A percentile compares a stretch with the other conserved stretches of the same genome.
phyloP scores from a whole-genome alignment of 1,140 invertebrate genomes.

The Phymorhynchus buccinoides region DNA sequence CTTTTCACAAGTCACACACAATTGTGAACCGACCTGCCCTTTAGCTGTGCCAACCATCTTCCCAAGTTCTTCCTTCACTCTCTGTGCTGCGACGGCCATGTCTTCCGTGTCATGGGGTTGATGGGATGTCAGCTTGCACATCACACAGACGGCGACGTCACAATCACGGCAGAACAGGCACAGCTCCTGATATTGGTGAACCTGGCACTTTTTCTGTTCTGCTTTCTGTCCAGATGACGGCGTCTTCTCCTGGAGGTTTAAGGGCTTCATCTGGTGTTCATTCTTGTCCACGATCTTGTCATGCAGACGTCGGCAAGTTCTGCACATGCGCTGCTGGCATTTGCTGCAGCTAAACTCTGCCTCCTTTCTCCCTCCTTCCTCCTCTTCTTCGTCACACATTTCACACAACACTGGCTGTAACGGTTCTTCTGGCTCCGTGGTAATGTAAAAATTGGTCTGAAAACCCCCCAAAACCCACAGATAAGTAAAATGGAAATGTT shows the following conservation, averaged over 20 bases:
- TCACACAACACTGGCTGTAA: background rate
- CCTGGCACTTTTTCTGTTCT: background rate
- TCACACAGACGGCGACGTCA: slow-evolving; percentile 12
- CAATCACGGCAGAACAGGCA: background rate
- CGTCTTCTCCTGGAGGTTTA: background rate
- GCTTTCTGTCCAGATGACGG: background rate
- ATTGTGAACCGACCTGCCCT: background rate
- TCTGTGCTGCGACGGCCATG: background rate
- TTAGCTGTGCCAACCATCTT: background rate
- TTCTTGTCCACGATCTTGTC: background rate
- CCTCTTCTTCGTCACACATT: slow-evolving; percentile 14
- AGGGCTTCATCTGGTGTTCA: background rate
- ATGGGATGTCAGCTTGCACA: slow-evolving; percentile 26
- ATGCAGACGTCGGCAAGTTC: slow-evolving; percentile 20
- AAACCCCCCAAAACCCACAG: no score
- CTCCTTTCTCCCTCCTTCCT: no score
- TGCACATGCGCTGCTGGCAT: slow-evolving; percentile 15
- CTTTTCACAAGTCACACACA: no score
- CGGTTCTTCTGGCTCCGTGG: background rate
- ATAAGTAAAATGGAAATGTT: no score
- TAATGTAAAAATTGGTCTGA: slow-evolving; percentile 23
- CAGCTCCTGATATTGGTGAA: slow-evolving; percentile 11
- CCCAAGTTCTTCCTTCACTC: background rate
- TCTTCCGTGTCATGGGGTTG: slow-evolving; percentile 16
- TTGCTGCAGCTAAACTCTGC: background rate